phyloP scores from a whole-genome alignment of 1,140 invertebrate species.

The Pogonognathellus flavescens region DNA sequence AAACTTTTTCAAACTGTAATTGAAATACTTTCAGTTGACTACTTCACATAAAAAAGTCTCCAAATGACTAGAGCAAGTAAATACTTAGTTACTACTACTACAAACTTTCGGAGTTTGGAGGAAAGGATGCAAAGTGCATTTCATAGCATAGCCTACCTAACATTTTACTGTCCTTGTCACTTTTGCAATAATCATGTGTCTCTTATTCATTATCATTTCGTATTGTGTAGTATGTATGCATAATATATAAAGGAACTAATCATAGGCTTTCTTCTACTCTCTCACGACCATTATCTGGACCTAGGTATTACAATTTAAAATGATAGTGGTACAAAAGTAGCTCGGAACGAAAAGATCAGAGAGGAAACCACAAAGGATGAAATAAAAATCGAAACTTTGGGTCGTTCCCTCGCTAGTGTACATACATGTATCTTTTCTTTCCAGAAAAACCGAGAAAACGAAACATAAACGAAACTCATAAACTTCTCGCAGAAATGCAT shows the following conservation, averaged over 20 bases:
- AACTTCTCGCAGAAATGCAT: conserved; percentile 28
- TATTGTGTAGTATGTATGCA: too few species aligned
- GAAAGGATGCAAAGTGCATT: too few species aligned
- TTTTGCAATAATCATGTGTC: too few species aligned
- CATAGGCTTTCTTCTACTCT: too few species aligned
- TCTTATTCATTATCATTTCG: too few species aligned
- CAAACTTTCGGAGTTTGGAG: too few species aligned
- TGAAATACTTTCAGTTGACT: not conserved
- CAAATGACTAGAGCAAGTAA: not conserved
- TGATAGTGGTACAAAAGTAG: not conserved
- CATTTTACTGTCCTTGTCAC: too few species aligned
- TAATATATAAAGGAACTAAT: too few species aligned
- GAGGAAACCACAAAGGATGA: conserved; percentile 16
- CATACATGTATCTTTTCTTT: not conserved
- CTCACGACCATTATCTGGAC: not conserved
- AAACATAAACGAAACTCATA: conserved; percentile 43
- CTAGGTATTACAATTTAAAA: not conserved
- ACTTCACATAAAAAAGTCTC: not conserved
- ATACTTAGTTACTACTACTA: not conserved
- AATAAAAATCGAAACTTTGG: conserved; percentile 14
- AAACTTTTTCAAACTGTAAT: not conserved
- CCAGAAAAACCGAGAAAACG: conserved; percentile 5
- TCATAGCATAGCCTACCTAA: too few species aligned
- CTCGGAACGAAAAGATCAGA: not conserved
- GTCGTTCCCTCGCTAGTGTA: not conserved